A percentile compares a stretch with the other conserved stretches of the same genome.
These are phyloP conservation scores for Myrmophylax atrothorax DNA, from an alignment of 2,113 vertebrate genomes.

Conservation along the genomic window DNA sequence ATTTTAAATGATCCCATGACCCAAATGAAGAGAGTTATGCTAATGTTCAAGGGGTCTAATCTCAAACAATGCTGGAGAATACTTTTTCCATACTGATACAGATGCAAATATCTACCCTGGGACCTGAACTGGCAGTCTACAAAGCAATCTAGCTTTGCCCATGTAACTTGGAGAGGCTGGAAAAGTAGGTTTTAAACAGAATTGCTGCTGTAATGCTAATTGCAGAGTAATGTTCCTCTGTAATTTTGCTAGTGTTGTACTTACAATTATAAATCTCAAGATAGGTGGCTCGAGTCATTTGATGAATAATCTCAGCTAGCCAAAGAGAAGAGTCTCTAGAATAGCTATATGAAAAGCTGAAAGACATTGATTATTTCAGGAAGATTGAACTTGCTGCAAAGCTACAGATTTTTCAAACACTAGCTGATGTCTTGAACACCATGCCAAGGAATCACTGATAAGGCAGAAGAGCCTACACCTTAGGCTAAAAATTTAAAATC, in stretches of 20 bases:
- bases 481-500: background rate
- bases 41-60: background rate
- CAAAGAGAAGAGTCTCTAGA: background rate
- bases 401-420: background rate
- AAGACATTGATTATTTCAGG: background rate
- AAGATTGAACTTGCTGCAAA: background rate
- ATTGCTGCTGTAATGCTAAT: background rate
- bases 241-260: background rate
- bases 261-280: background rate
- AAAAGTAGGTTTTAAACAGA: background rate
- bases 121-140: background rate
- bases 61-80: background rate
- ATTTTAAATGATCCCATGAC: background rate
- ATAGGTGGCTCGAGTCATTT: background rate
- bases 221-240: background rate
- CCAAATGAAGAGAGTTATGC: background rate
- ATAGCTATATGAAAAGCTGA: background rate
- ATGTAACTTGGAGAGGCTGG: background rate
- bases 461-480: background rate
- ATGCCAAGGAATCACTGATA: background rate
- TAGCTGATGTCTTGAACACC: background rate
- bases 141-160: background rate
- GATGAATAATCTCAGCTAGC: background rate
- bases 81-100: background rate
- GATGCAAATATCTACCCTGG: background rate